Conservation (phyloP, 1,140 invertebrate species). For the Drosophila sturtevanti region DNA sequence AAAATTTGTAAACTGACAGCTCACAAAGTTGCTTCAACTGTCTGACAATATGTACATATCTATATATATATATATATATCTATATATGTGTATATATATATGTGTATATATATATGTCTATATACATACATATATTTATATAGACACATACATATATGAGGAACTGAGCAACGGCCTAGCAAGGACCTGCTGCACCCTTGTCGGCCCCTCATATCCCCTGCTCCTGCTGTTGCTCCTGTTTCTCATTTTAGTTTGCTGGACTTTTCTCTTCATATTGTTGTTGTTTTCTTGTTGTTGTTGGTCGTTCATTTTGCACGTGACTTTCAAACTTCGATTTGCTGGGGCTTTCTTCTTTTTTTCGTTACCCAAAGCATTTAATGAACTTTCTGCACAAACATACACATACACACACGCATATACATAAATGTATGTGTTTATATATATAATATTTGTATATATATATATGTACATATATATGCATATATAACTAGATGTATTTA, state of each 20-base stretch:
- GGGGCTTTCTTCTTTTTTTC: neutral
- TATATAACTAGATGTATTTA: neutral
- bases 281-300: neutral
- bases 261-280: neutral
- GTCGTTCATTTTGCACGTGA: conserved; percentile 48
- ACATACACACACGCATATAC: neutral
- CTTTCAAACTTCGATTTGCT: conserved; percentile 63
- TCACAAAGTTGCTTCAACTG: conserved; percentile 4
- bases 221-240: neutral
- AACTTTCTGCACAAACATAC: conserved; percentile 27
- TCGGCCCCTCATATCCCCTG: neutral
- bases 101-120: no score
- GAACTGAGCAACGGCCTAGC: neutral
- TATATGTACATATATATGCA: conserved; percentile 10
- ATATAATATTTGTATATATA: neutral
- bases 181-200: neutral
- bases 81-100: neutral
- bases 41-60: neutral
- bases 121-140: neutral
- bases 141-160: neutral
- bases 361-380: conserved; percentile 36
- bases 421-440: neutral
- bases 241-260: neutral
- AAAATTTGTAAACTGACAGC: conserved; percentile 55
- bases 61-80: no score